Evolutionary conservation across 37 sponge, comb jelly and placozoan species (phyloP), one percentile per base, ranked within the genome.

Genomic region (Diacarnus erythraeanus): DNA sequence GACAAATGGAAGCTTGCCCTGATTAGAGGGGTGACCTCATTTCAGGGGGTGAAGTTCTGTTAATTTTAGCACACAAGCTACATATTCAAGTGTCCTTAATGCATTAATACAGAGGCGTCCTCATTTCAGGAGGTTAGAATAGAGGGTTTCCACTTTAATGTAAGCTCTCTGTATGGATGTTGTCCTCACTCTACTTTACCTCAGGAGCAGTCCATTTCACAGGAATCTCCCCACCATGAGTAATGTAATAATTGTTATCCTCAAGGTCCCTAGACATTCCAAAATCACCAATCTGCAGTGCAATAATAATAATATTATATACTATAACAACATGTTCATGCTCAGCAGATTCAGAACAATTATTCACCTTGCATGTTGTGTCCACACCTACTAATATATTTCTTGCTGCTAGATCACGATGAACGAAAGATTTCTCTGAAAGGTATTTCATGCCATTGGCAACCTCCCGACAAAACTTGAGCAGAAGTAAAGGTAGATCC

Each of bases 361-460:
- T 27, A 51, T 66, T 57, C 2, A 86, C 87, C 75, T 86, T 86
- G 78, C 87, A 86, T 67, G 73, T 75, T 23, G 66, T 34, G 27
- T 66, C 27, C 0, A 37, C 54, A 8, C 41, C 34, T 0, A 86
- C 27, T 0, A 86, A 57, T 41, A 86, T 66, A 57, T 86, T 86
- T 35, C 87, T 79, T 0, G 87, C 87, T 21, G 87, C 87, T 1
- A 86, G 75, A 39, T 86, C 87, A 37, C 87, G 43, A 71, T 86
- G 87, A 31, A 86, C 80, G 54, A 86, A 86, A 27, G 59, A 41
- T n/a, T 86, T 86, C 31, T 80, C 74, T 30, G 80, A 66, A 30
- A 86, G 80, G 66, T 86, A 86, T 25, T 80, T 51, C 87, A 86
- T 86, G 4, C 87, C 87, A 35, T 61, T 43, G 25, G 87, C 80